Percentiles rank a stretch among this genome's conserved stretches.
Conservation (phyloP, 2,888 invertebrate species). For the Pristionchus entomophagus region DNA sequence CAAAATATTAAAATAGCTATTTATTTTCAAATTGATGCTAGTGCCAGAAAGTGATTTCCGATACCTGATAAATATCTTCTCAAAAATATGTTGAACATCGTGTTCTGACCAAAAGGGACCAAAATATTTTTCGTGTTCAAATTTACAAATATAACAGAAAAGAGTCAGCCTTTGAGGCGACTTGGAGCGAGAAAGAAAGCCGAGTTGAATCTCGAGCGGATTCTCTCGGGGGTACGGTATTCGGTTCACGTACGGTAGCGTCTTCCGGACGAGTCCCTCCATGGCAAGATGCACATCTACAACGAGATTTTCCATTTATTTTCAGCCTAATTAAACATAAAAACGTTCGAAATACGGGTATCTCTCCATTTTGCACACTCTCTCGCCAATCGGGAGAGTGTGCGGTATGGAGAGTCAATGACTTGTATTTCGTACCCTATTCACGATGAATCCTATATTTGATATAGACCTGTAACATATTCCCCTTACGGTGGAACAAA, state of each 20-base stretch:
- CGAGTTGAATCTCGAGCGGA: neutral
- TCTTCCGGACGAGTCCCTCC: constrained; percentile 53
- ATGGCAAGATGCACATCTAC: constrained; percentile 66
- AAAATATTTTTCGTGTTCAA: neutral
- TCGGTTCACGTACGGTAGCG: constrained; percentile 38
- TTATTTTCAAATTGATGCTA: neutral
- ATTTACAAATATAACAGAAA: neutral
- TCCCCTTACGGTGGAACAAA: no score
- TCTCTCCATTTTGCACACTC: no score
- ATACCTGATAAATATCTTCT: no score
- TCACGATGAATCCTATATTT: no score
- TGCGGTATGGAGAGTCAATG: no score
- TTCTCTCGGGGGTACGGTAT: neutral
- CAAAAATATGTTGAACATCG: no score
- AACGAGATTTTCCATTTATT: neutral
- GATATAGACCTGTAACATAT: no score
- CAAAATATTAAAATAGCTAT: neutral
- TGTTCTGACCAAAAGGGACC: no score
- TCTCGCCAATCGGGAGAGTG: neutral
- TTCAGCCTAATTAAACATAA: neutral
- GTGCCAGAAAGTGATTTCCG: neutral
- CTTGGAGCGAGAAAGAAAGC: neutral
- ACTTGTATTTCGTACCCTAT: no score
- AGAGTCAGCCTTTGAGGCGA: constrained; percentile 24
- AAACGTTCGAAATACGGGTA: neutral